Evolutionary conservation across 2,797 vertebrate genomes (phyloP).

Genomic region (Cottoperca gobio): DNA sequence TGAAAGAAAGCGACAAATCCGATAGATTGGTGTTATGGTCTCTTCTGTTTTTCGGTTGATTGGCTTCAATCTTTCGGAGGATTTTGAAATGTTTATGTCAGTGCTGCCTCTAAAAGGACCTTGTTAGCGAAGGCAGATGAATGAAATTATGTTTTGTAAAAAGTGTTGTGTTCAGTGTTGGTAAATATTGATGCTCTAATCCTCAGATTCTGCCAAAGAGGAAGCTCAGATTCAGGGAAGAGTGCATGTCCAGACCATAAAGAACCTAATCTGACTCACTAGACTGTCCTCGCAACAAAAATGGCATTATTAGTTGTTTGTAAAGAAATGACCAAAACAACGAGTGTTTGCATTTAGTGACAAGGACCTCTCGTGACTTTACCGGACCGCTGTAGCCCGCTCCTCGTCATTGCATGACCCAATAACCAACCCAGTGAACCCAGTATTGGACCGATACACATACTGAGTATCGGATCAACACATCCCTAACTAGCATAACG

Average conservation of each 20-base stretch:
- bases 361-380: background rate
- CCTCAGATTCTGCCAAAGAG: constrained; percentile 3
- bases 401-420: background rate
- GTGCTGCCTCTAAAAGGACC: constrained; percentile 7
- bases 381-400: background rate
- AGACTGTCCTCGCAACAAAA: background rate
- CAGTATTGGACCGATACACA: no score
- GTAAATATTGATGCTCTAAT: background rate
- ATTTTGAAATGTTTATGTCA: background rate
- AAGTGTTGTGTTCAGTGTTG: background rate
- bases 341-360: background rate
- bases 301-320: background rate
- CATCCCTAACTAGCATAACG: no score
- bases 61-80: background rate
- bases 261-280: background rate
- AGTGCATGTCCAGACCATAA: background rate
- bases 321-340: constrained; percentile 3
- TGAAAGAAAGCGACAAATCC: constrained; percentile 6
- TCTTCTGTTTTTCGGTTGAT: constrained; percentile 9
- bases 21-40: background rate
- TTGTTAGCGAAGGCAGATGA: background rate
- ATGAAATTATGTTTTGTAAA: background rate
- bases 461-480: no score
- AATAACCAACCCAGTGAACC: no score
- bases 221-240: constrained; percentile 15